Percentiles rank a stretch among this genome's conserved stretches.
These are phyloP conservation scores for Akabosia matsudoensis DNA, from an alignment of 1,140 invertebrate genomes.

Conservation along the genomic window DNA sequence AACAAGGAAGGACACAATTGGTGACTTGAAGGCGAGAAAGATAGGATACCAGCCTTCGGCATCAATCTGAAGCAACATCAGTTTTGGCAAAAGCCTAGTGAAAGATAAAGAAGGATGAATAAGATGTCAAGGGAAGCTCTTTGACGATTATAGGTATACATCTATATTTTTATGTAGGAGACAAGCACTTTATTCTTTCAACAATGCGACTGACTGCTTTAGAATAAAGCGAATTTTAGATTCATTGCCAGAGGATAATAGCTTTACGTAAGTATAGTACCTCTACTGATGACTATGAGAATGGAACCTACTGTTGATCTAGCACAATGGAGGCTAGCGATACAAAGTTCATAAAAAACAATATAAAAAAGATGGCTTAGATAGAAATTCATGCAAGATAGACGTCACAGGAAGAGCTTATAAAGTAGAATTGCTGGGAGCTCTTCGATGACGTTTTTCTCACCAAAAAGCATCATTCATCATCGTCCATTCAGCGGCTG, in stretches of 20 bases:
- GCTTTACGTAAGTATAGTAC: no score
- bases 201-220: no score
- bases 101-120: constrained; percentile 14
- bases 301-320: no score
- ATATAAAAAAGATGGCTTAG: no score
- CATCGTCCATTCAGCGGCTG: neutral
- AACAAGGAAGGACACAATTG: no score
- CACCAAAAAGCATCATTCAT: constrained; percentile 15
- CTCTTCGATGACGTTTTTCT: neutral
- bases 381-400: neutral
- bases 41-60: constrained; percentile 1
- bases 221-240: no score
- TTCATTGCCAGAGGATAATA: no score
- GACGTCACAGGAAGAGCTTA: constrained; percentile 12
- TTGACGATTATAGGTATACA: neutral
- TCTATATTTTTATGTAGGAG: neutral
- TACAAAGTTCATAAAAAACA: no score
- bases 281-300: no score
- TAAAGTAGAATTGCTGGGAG: neutral
- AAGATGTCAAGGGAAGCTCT: constrained; percentile 4
- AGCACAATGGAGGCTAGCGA: no score
- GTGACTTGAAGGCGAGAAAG: no score
- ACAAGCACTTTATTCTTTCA: no score
- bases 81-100: neutral
- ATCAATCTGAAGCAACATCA: neutral